Evolutionary conservation across 2,113 vertebrate genomes (phyloP).

Genomic region (Alethe diademata): DNA sequence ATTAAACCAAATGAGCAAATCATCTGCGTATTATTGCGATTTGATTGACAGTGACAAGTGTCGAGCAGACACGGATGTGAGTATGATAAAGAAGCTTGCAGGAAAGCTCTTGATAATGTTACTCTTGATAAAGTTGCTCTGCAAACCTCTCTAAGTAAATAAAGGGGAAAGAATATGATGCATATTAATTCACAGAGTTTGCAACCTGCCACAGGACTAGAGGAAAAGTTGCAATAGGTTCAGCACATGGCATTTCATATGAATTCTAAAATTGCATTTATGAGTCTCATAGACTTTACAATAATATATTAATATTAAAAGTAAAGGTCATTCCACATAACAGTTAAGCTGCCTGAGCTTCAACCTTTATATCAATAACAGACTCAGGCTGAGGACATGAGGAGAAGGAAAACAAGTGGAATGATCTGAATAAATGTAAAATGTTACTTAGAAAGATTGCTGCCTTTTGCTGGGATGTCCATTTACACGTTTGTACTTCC

Average conservation of each 20-base stretch:
- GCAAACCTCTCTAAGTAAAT: slow-evolving; percentile 90
- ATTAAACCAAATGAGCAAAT: slow-evolving; percentile 99
- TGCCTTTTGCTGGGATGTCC: slow-evolving; percentile 31
- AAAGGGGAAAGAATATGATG: slow-evolving; percentile 77
- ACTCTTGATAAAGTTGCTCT: slow-evolving; percentile 94
- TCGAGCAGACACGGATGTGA: slow-evolving; percentile 86
- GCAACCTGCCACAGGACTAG: slow-evolving; percentile 62
- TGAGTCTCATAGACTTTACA: slow-evolving; percentile 88
- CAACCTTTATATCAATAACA: slow-evolving; percentile 90
- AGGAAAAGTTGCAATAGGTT: slow-evolving; percentile 72
- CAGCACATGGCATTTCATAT: slow-evolving; percentile 88
- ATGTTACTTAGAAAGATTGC: not conserved
- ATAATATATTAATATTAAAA: slow-evolving; percentile 98
- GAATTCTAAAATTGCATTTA: slow-evolving; percentile 90
- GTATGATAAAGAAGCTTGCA: slow-evolving; percentile 90
- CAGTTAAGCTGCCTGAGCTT: slow-evolving; percentile 94
- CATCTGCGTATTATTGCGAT: slow-evolving; percentile 95
- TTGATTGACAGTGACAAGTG: slow-evolving; percentile 99
- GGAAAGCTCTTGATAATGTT: slow-evolving; percentile 98
- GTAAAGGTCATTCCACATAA: slow-evolving; percentile 93
- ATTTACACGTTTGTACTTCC: slow-evolving; percentile 26
- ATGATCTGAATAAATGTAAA: slow-evolving; percentile 63
- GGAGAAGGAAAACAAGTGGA: slow-evolving; percentile 72
- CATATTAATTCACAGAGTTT: slow-evolving; percentile 92
- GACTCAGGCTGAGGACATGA: slow-evolving; percentile 27